Percentiles rank a stretch among this genome's conserved stretches.
Conservation (phyloP, 2,888 invertebrate genomes). For the Argynnis bischoffii region DNA sequence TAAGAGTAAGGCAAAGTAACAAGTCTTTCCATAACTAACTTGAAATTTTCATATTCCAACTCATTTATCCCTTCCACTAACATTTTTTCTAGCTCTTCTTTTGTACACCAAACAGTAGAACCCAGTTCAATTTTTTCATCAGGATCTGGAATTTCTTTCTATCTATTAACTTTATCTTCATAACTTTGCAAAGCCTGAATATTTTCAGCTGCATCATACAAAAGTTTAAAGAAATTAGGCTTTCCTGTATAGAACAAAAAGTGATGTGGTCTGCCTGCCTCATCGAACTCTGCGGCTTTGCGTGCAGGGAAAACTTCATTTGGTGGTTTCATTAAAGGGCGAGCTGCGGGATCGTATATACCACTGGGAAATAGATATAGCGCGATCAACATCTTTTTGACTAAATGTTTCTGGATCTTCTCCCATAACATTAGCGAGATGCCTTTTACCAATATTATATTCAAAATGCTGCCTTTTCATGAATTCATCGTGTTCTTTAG, state of each 20-base stretch:
- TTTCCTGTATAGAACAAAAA: constrained; percentile 95
- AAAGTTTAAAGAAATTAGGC: constrained; percentile 91
- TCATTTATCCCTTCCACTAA: constrained; percentile 87
- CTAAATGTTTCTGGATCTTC: constrained; percentile 94
- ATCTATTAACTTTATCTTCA: constrained; percentile 87
- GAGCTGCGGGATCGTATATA: constrained; percentile 90
- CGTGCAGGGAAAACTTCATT: constrained; percentile 91
- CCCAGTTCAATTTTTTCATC: constrained; percentile 76
- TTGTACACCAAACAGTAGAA: constrained; percentile 83
- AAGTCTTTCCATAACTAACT: constrained; percentile 87
- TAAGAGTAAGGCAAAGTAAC: constrained; percentile 87
- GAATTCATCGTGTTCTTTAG: constrained; percentile 90
- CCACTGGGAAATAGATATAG: constrained; percentile 99
- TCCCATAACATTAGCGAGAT: constrained; percentile 99
- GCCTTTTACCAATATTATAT: constrained; percentile 95
- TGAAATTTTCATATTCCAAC: constrained; percentile 87
- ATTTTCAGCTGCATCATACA: constrained; percentile 89
- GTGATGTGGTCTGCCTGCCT: constrained; percentile 94
- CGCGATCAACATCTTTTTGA: constrained; percentile 92
- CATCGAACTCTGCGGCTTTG: constrained; percentile 95
- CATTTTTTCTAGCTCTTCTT: constrained; percentile 84
- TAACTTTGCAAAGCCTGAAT: constrained; percentile 85
- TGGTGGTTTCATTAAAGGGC: constrained; percentile 95
- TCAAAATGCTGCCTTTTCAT: constrained; percentile 90
- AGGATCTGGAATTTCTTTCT: constrained; percentile 83